These are phyloP conservation scores for Thrips palmi DNA, from an alignment of 1,140 invertebrate species.

Conservation along the genomic window DNA sequence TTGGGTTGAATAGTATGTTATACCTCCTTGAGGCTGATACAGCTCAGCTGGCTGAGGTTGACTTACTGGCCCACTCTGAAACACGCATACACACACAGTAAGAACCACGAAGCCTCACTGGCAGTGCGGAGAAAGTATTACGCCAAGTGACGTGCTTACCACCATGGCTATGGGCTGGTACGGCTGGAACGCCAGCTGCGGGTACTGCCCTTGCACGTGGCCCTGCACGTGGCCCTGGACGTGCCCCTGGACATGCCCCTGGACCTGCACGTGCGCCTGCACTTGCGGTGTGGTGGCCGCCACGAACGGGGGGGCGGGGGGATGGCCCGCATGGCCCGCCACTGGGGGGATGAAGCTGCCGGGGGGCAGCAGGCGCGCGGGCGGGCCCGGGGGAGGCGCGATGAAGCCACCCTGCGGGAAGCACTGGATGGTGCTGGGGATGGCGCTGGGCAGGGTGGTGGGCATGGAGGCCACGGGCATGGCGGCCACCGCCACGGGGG, in stretches of 20 bases:
- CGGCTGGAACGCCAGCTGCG: neutral
- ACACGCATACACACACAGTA: neutral
- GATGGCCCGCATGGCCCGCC: neutral
- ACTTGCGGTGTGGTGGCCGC: neutral
- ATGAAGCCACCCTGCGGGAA: neutral
- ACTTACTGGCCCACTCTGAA: no score
- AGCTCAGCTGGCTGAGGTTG: conserved; percentile 20
- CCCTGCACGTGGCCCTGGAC: no score
- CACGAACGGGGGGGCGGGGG: neutral
- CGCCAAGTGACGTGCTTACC: neutral
- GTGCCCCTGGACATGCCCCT: no score
- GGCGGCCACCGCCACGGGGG: no score
- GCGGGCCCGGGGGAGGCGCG: conserved; percentile 6
- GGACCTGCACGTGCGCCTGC: no score
- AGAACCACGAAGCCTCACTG: neutral
- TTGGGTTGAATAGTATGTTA: conserved; percentile 29
- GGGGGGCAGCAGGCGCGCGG: conserved; percentile 1
- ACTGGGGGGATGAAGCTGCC: conserved; percentile 5
- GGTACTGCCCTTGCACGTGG: no score
- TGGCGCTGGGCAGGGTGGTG: conserved; percentile 1
- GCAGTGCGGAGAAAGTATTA: neutral
- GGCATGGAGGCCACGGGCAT: neutral
- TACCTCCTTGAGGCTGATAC: conserved; percentile 23
- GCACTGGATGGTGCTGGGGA: neutral
- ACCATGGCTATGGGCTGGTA: neutral